Evolutionary conservation across 1,140 invertebrate genomes (phyloP).

Genomic region (Drosophila ohnishii): DNA sequence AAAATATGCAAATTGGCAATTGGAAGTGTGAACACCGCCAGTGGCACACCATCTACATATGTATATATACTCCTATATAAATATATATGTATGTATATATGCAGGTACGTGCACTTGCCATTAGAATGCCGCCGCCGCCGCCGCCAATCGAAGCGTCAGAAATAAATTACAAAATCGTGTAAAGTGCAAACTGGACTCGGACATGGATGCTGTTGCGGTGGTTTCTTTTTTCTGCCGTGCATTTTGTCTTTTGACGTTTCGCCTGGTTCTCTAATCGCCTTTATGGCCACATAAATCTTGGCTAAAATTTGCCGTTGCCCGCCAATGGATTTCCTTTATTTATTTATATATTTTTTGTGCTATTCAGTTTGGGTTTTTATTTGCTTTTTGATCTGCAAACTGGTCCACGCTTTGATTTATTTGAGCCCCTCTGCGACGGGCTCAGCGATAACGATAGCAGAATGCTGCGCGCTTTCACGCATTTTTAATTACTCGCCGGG

Average conservation of each 20-base stretch:
- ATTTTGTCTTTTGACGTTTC: conserved; percentile 75
- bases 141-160: conserved; percentile 74
- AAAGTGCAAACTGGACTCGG: conserved; percentile 75
- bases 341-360: conserved; percentile 40
- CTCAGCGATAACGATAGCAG: conserved; percentile 50
- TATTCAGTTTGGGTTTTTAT: conserved; percentile 27
- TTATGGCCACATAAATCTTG: conserved; percentile 80
- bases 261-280: conserved; percentile 72
- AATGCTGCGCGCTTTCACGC: conserved; percentile 68
- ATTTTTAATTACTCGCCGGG: conserved; percentile 66
- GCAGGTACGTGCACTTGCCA: conserved; percentile 65
- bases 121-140: conserved; percentile 64
- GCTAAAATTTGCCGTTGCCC: conserved; percentile 76
- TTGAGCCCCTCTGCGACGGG: conserved; percentile 45
- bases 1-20: conserved; percentile 80
- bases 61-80: conserved; percentile 3
- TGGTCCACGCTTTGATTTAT: conserved; percentile 77
- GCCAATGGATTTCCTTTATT: conserved; percentile 62
- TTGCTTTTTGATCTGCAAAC: conserved; percentile 69
- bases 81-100: not conserved
- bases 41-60: conserved; percentile 42
- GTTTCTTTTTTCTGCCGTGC: conserved; percentile 32
- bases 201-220: conserved; percentile 40
- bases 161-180: conserved; percentile 80
- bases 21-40: conserved; percentile 78